phyloP scores from a whole-genome alignment of 2,888 invertebrate species.

The Lypha dubia region DNA sequence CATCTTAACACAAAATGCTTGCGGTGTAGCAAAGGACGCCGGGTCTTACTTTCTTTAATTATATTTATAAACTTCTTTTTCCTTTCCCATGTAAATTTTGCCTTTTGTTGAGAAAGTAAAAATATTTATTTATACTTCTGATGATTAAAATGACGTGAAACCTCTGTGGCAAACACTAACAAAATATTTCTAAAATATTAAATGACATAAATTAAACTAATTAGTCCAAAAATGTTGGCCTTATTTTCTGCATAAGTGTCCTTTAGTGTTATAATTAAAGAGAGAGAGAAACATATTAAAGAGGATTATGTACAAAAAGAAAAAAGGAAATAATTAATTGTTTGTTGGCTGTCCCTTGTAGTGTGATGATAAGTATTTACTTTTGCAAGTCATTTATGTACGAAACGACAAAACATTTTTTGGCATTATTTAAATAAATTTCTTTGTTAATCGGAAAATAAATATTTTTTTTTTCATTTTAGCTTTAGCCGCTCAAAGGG shows the following conservation, averaged over 20 bases:
- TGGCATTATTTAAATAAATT: neutral
- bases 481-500: conserved; percentile 82
- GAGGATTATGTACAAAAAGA: neutral
- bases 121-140: too few species aligned
- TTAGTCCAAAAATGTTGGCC: neutral
- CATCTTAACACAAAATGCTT: too few species aligned
- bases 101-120: too few species aligned
- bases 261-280: conserved; percentile 5
- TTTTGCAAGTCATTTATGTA: neutral
- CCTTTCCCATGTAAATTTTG: too few species aligned
- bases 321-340: too few species aligned
- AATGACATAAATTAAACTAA: neutral
- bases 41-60: too few species aligned
- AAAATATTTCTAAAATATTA: neutral
- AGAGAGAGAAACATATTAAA: neutral
- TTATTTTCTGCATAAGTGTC: neutral
- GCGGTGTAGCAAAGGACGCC: too few species aligned
- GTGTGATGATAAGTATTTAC: neutral
- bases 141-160: neutral
- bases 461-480: neutral
- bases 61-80: too few species aligned
- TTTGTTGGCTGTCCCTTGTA: neutral
- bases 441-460: neutral
- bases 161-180: neutral
- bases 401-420: neutral